A percentile compares a stretch with the other conserved stretches of the same genome.
These are phyloP conservation scores for Ceyx margarethae DNA, from an alignment of 2,113 vertebrate species.

Conservation along the genomic window DNA sequence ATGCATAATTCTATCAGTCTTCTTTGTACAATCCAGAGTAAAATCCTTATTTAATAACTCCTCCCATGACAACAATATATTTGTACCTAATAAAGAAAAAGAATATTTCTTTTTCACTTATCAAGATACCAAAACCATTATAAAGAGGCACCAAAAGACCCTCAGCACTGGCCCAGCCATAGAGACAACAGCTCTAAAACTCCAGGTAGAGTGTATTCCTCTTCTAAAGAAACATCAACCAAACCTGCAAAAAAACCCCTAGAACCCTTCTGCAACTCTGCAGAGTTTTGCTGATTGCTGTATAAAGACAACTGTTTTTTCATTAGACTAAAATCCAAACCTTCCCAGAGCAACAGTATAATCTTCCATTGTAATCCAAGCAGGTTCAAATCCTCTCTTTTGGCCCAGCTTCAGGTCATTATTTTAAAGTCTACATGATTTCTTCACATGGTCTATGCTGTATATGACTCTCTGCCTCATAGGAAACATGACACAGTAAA, in stretches of 20 bases:
- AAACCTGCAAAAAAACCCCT: not conserved
- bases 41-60: not conserved
- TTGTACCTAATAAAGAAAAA: not conserved
- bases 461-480: not conserved
- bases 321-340: not conserved
- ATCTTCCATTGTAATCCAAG: not conserved
- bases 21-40: not conserved
- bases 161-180: not conserved
- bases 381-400: not conserved
- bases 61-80: not conserved
- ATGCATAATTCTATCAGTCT: not conserved
- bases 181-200: not conserved
- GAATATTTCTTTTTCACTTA: not conserved
- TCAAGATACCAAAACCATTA: not conserved
- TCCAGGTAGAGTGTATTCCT: not conserved
- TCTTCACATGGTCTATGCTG: not conserved
- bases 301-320: not conserved
- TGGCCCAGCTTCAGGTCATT: not conserved
- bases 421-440: not conserved
- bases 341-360: not conserved
- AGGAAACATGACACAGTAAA: not conserved
- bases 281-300: not conserved
- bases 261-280: not conserved
- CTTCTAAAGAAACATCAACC: not conserved
- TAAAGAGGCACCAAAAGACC: not conserved